A percentile compares a stretch with the other conserved stretches of the same genome.
These are phyloP conservation scores for Coenonympha arcania DNA, from an alignment of 2,888 invertebrate genomes.

Conservation along the genomic window DNA sequence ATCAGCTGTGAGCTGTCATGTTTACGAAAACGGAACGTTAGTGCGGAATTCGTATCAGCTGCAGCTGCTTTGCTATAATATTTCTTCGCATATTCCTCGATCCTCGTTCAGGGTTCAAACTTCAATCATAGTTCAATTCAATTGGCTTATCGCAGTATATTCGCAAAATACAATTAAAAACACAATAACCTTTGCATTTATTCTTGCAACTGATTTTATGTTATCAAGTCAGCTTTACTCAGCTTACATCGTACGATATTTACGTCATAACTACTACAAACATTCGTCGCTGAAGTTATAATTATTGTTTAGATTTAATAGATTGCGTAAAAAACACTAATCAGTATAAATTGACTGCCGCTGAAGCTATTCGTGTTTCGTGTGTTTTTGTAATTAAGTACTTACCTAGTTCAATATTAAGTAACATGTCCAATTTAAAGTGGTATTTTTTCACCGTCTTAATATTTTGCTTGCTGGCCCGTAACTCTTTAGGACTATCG, in stretches of 20 bases:
- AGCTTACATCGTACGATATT: conserved; percentile 27
- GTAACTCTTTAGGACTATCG: conserved; percentile 56
- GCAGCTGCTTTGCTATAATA: not conserved
- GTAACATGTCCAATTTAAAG: conserved; percentile 45
- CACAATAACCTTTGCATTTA: not conserved
- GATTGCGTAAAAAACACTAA: conserved; percentile 24
- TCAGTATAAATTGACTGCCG: conserved; percentile 5
- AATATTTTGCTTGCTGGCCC: conserved; percentile 41
- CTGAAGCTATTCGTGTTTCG: not conserved
- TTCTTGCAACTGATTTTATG: conserved; percentile 32
- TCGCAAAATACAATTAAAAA: not conserved
- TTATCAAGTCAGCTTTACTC: conserved; percentile 32
- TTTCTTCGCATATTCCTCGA: too few species aligned
- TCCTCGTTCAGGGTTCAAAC: too few species aligned
- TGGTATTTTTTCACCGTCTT: conserved; percentile 39
- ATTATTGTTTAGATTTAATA: too few species aligned
- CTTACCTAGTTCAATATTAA: conserved; percentile 18
- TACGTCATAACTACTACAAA: conserved; percentile 21
- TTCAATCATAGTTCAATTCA: not conserved
- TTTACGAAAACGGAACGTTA: conserved; percentile 2
- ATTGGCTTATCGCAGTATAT: not conserved
- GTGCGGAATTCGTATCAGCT: not conserved
- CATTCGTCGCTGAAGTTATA: conserved; percentile 5
- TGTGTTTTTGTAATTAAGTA: too few species aligned
- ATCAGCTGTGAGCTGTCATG: too few species aligned